Percentiles rank a stretch among this genome's conserved stretches.
Evolutionary conservation across 2,797 vertebrate genomes (phyloP).

Genomic region (Emydoidea blandingii): DNA sequence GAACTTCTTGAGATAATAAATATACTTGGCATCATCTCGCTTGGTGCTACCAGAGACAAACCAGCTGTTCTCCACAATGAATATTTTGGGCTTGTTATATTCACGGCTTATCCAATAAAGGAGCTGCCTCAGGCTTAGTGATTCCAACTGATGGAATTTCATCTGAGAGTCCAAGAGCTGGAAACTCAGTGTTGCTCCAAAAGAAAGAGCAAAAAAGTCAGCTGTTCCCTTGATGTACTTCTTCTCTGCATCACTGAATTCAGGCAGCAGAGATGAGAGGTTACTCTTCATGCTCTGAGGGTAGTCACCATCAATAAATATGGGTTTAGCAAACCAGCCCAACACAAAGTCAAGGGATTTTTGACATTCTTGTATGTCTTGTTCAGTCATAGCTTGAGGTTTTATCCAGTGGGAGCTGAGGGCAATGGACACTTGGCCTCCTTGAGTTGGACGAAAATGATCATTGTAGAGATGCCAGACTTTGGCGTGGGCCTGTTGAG

Average conservation of each 20-base stretch:
- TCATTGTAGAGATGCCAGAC: slow-evolving; percentile 94
- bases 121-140: slow-evolving; percentile 92
- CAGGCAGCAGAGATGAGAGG: slow-evolving; percentile 88
- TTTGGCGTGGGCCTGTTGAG: slow-evolving; percentile 91
- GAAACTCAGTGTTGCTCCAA: slow-evolving; percentile 94
- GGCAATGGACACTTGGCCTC: slow-evolving; percentile 92
- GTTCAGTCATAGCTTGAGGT: slow-evolving; percentile 86
- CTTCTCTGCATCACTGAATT: slow-evolving; percentile 88
- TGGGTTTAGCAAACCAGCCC: slow-evolving; percentile 96
- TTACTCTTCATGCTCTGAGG: slow-evolving; percentile 91
- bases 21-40: slow-evolving; percentile 93
- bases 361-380: slow-evolving; percentile 88
- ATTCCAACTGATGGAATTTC: slow-evolving; percentile 92
- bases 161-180: slow-evolving; percentile 92
- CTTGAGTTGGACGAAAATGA: slow-evolving; percentile 87
- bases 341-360: slow-evolving; percentile 95
- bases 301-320: slow-evolving; percentile 95
- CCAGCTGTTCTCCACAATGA: slow-evolving; percentile 97
- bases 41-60: slow-evolving; percentile 91
- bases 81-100: slow-evolving; percentile 92
- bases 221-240: slow-evolving; percentile 87
- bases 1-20: slow-evolving; percentile 97
- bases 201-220: slow-evolving; percentile 97
- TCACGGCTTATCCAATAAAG: slow-evolving; percentile 94
- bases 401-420: slow-evolving; percentile 96